Evolutionary conservation across 2,113 vertebrate genomes (phyloP), one percentile per base, ranked within the genome.

Genomic region (Pedetes capensis): DNA sequence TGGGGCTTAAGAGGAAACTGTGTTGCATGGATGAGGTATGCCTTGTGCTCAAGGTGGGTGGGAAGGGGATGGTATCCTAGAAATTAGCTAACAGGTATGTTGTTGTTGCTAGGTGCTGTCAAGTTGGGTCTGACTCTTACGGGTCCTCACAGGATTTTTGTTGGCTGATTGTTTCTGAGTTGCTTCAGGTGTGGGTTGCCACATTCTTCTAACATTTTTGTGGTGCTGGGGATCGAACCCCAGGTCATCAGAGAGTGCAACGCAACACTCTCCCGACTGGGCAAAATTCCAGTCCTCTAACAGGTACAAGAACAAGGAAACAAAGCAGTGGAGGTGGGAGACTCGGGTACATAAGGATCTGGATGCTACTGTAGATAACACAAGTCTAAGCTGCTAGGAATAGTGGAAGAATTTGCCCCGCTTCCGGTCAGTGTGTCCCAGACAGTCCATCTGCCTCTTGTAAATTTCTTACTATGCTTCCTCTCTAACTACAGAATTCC

Each of bases 1-100:
- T 55, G 64, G 25, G 49, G 34, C 25, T 68, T 49, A 3, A 18
- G 22, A 59, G n/a, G 13, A 49, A 2, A 8, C 0, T 27, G 3
- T 18, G 27, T 6, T 25, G 3, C 53, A 42, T 1, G 9, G 32
- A 55, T 6, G 13, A 27, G 0, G 0, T 37, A 3, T 27, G 2
- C 8, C 4, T 16, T 4, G 20, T 47, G 8, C 25, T 72, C 49
- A 44, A 78, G 68, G 37, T 8, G 16, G 9, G 8, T 42, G 47
- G 32, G 47, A 39, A 18, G 8, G 74, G 10, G 23, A 25, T 7
- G 16, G 2, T 2, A 29, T 61, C 10, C 18, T 49, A n/a, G 34
- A 34, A 78, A 34, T 44, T 29, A 68, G 63, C 23, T 23, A 68
- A n/a, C 37, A 68, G 22, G 13, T 34, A 13, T 3, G n/a, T n/a